Evolutionary conservation across 2,888 invertebrate genomes (phyloP).

Genomic region (Myopa testacea): DNA sequence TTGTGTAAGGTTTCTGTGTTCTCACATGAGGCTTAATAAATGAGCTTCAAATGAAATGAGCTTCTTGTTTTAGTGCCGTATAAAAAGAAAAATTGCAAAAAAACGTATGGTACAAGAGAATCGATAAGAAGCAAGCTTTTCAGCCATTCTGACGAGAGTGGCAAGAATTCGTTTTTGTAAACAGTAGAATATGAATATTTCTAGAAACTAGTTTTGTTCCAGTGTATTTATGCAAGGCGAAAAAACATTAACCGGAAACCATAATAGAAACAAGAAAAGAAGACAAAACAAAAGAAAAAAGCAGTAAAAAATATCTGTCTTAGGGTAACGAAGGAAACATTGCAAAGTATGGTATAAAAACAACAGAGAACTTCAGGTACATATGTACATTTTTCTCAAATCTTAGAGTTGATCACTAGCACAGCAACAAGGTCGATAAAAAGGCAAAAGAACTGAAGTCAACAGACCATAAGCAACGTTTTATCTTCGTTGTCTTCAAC

Average conservation of each 20-base stretch:
- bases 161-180: background rate
- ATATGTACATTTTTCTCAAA: no score
- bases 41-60: background rate
- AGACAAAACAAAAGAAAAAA: background rate
- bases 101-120: background rate
- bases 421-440: no score
- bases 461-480: no score
- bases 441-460: no score
- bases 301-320: background rate
- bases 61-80: conserved; percentile 18
- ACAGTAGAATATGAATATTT: background rate
- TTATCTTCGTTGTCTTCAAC: no score
- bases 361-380: no score
- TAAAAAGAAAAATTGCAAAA: conserved; percentile 12
- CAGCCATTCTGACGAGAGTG: background rate
- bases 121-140: background rate
- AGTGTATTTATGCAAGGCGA: conserved; percentile 16
- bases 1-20: conserved; percentile 30
- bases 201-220: background rate
- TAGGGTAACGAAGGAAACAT: no score
- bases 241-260: background rate
- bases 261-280: background rate
- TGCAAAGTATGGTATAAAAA: no score
- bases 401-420: no score
- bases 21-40: background rate